phyloP scores from a whole-genome alignment of 2,113 vertebrate species.

The Trematocara marginatum region DNA sequence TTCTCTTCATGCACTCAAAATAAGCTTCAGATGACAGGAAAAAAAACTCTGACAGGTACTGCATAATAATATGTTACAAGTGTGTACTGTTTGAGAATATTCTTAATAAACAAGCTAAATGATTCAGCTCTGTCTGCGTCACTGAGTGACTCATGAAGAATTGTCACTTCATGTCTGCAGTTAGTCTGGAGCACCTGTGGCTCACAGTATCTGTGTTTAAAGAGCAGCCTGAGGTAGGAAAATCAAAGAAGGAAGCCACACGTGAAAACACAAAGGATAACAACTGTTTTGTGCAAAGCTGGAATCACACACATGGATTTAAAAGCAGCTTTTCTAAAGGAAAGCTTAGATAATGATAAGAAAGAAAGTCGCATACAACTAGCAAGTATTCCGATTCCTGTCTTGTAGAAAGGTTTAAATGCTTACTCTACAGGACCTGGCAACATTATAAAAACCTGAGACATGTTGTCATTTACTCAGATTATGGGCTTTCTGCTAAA shows the following conservation, averaged over 20 bases:
- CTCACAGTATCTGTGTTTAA: neutral
- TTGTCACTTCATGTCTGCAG: neutral
- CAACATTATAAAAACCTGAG: neutral
- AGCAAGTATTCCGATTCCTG: neutral
- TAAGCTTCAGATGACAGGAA: neutral
- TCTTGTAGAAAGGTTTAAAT: neutral
- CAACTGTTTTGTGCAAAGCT: slow-evolving; percentile 13
- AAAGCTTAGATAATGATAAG: slow-evolving; percentile 8
- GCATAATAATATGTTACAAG: neutral
- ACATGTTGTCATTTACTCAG: slow-evolving; percentile 21
- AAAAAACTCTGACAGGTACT: neutral
- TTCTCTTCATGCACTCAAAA: neutral
- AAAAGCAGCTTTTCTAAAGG: neutral
- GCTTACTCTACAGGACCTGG: neutral
- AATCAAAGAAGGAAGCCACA: slow-evolving; percentile 21
- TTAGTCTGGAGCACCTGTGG: slow-evolving; percentile 43
- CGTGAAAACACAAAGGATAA: slow-evolving; percentile 13
- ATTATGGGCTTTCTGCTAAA: slow-evolving; percentile 25
- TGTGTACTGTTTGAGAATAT: neutral
- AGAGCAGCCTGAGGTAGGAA: neutral
- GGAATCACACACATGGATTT: neutral
- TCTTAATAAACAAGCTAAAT: neutral
- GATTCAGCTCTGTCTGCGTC: slow-evolving; percentile 12
- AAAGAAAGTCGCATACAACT: neutral
- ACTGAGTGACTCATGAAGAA: slow-evolving; percentile 37